A percentile compares a stretch with the other conserved stretches of the same genome.
Conservation (phyloP, 1,140 invertebrate genomes). For the Micrasema longulum region DNA sequence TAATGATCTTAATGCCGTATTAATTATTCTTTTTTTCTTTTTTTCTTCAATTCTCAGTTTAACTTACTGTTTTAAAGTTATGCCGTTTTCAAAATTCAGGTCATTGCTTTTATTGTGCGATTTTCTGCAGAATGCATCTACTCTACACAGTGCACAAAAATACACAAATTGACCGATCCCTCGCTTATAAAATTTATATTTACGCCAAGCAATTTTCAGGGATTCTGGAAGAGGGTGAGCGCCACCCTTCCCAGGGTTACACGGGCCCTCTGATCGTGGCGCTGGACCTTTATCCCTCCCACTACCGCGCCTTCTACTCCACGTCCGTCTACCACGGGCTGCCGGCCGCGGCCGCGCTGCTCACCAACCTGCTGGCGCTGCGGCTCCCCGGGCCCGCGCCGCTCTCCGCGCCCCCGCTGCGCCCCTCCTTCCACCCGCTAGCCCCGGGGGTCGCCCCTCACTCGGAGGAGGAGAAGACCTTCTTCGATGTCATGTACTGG, state of each 20-base stretch:
- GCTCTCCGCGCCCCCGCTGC: not conserved
- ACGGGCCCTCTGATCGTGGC: constrained; percentile 56
- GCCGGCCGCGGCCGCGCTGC: constrained; percentile 70
- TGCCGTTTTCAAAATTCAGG: no score
- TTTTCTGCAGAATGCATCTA: no score
- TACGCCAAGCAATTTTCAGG: constrained; percentile 55
- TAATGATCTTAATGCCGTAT: no score
- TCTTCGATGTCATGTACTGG: constrained; percentile 18
- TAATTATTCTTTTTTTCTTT: no score
- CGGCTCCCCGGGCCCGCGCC: not conserved
- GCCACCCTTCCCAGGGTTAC: constrained; percentile 57
- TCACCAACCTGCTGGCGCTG: constrained; percentile 70
- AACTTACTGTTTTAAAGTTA: no score
- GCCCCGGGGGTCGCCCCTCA: not conserved
- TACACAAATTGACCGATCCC: not conserved
- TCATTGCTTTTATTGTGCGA: no score
- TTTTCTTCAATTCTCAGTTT: no score
- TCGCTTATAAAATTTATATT: constrained; percentile 32
- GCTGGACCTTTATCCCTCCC: constrained; percentile 60
- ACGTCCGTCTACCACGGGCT: constrained; percentile 72
- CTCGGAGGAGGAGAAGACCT: not conserved
- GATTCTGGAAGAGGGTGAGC: constrained; percentile 56
- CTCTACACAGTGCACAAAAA: no score
- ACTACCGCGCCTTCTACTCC: constrained; percentile 66
- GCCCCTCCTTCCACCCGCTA: not conserved